These are phyloP conservation scores for Calliphora vomitoria DNA, from an alignment of 2,888 invertebrate species.

Conservation along the genomic window DNA sequence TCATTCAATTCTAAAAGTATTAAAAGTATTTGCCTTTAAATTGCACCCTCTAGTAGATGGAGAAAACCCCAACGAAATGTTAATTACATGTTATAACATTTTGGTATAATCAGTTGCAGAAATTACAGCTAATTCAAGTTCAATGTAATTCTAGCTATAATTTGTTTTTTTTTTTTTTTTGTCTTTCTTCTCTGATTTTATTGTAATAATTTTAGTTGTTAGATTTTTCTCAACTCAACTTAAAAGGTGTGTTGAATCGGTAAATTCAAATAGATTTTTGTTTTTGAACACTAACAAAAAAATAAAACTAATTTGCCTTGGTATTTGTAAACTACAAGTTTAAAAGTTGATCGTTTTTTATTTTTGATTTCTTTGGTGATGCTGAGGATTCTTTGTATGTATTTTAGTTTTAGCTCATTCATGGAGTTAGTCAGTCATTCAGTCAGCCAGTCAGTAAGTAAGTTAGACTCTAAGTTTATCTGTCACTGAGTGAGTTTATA, in stretches of 20 bases:
- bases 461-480: not conserved
- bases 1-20: constrained; percentile 15
- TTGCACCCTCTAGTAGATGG: constrained; percentile 38
- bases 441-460: not conserved
- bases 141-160: constrained; percentile 67
- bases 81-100: constrained; percentile 68
- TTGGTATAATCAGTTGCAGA: constrained; percentile 69
- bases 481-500: constrained; percentile 32
- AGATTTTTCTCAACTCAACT: constrained; percentile 34
- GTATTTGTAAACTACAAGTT: constrained; percentile 37
- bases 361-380: constrained; percentile 23
- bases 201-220: constrained; percentile 23
- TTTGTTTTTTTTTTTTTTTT: constrained; percentile 25
- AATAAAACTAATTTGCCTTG: not conserved
- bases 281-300: not conserved
- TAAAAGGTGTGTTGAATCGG: constrained; percentile 67
- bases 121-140: constrained; percentile 73
- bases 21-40: constrained; percentile 30
- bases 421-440: not conserved
- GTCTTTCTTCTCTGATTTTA: constrained; percentile 44
- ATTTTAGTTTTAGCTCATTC: not conserved
- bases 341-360: constrained; percentile 35
- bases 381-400: constrained; percentile 35
- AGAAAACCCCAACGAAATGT: constrained; percentile 68
- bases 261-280: constrained; percentile 61